Conservation (phyloP, 2,888 invertebrate species). For the Metopia argyrocephala region DNA sequence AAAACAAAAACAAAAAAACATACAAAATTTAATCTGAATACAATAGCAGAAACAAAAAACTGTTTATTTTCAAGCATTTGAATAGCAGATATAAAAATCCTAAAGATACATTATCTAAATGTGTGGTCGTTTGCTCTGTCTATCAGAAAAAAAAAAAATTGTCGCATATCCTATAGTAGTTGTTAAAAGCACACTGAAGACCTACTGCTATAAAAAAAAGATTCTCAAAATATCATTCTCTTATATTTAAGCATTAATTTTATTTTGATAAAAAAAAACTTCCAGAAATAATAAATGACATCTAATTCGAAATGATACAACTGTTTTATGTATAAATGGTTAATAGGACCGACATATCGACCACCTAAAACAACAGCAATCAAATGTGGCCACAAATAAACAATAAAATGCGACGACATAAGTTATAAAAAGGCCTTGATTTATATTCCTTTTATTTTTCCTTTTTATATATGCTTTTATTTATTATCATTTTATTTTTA, state of each 20-base stretch:
- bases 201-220: slow-evolving; percentile 22
- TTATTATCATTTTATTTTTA: slow-evolving; percentile 9
- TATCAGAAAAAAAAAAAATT: slow-evolving; percentile 23
- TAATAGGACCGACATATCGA: background rate
- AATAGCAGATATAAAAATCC: slow-evolving; percentile 33
- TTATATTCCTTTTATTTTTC: slow-evolving; percentile 45
- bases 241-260: slow-evolving; percentile 6
- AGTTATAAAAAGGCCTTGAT: slow-evolving; percentile 65
- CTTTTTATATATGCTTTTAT: background rate
- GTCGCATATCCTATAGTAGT: background rate
- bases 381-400: slow-evolving; percentile 56
- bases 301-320: background rate
- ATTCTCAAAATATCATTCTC: slow-evolving; percentile 5
- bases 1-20: background rate
- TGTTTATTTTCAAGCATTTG: slow-evolving; percentile 34
- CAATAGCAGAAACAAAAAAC: slow-evolving; percentile 4
- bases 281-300: slow-evolving; percentile 8
- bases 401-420: slow-evolving; percentile 65
- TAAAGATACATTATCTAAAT: slow-evolving; percentile 57
- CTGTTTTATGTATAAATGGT: background rate
- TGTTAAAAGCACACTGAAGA: slow-evolving; percentile 31
- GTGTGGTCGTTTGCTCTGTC: slow-evolving; percentile 63
- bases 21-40: slow-evolving; percentile 14
- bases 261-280: background rate
- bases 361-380: slow-evolving; percentile 51